Percentiles rank a stretch among this genome's conserved stretches.
Evolutionary conservation across 2,888 invertebrate species (phyloP).

Genomic region (Rhingia rostrata): DNA sequence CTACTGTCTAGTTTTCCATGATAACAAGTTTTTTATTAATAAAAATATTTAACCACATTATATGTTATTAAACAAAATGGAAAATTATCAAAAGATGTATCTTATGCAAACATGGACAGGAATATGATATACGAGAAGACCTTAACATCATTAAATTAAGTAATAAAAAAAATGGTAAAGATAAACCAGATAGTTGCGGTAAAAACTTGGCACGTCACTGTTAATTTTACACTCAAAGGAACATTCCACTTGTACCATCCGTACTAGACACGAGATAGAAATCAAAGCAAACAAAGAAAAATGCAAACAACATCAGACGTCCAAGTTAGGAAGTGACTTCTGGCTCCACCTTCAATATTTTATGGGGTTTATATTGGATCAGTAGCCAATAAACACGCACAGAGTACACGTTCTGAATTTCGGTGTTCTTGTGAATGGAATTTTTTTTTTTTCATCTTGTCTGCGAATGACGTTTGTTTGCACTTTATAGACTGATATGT

Average conservation of each 20-base stretch:
- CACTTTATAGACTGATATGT: too few species aligned
- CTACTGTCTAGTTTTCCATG: too few species aligned
- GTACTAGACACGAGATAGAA: neutral
- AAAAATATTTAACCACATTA: too few species aligned
- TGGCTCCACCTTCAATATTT: neutral
- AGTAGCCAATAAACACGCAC: neutral
- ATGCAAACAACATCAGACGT: neutral
- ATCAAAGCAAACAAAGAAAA: neutral
- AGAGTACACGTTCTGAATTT: neutral
- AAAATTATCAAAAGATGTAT: too few species aligned
- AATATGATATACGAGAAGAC: neutral
- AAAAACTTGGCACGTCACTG: constrained; percentile 18
- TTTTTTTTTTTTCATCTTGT: too few species aligned
- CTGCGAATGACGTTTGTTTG: too few species aligned
- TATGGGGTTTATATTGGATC: neutral
- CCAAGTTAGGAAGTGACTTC: neutral
- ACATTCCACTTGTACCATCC: constrained; percentile 8
- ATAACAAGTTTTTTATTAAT: too few species aligned
- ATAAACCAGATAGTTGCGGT: neutral
- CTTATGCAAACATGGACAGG: too few species aligned
- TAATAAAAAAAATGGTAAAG: neutral
- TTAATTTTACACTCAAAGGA: constrained; percentile 23
- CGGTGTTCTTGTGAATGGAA: neutral
- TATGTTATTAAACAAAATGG: too few species aligned
- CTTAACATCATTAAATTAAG: neutral